Base-by-base conservation (phyloP, 1,140 invertebrate genomes). In the Drosophila nigromelanica region DNA sequence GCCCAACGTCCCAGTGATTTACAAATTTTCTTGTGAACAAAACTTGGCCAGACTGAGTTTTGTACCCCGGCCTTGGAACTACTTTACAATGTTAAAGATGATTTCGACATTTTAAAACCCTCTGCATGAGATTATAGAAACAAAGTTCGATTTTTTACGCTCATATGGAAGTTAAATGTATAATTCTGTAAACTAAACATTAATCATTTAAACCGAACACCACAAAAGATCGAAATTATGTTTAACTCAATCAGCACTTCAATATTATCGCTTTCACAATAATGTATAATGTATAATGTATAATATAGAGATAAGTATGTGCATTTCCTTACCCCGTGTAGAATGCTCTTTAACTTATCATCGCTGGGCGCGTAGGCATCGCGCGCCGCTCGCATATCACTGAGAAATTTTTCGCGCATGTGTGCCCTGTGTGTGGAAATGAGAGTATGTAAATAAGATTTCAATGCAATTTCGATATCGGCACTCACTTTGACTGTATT, bases 341-440 rank as follows among this genome's bases (percentile, higher is more conserved):
- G 92, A 61, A 95, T 95, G 89, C 95, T 95, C 14, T 95, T 94
- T n/a, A 99, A 93, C 87, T 99, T 98, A 56, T 96, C 95, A 5
- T 69, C 76, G 59, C 91, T 91, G 5, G 97, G 97, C 45, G 95
- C 96, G 92, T 96, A 96, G 6, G 94, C 95, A 90, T 99, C 98
- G 56, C 98, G 94, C 3, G 97, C 96, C 93, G 99, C 98, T 7
- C 98, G 94, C 33, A 99, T 93, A 93, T 99, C 99, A 21, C 95
- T 93, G 45, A 99, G 92, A 93, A 99, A 99, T 92, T 99, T 99
- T 92, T 99, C 99, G 92, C 99, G 98, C 93, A 99, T 96, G 92
- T 99, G 98, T 5, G 97, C 97, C 93, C 97, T 98, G 91, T 56
- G 47, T 18, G n/a, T 62, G 47, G 45, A 24, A 54, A 66, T n/a